phyloP scores from a whole-genome alignment of 2,113 vertebrate genomes.

The Balaenoptera acutorostrata region DNA sequence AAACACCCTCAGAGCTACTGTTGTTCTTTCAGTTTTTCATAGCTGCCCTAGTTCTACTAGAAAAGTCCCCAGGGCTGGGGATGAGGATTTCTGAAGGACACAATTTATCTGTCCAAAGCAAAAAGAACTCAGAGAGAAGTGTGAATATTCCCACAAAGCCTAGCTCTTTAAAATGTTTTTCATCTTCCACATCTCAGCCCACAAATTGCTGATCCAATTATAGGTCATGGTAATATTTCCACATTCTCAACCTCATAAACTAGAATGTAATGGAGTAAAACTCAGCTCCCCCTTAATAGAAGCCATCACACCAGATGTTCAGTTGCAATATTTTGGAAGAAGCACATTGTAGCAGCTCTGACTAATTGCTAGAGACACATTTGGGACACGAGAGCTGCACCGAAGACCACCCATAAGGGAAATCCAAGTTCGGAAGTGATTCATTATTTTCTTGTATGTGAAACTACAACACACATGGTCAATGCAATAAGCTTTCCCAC shows the following conservation, averaged over 20 bases:
- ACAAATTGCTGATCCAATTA: slow-evolving; percentile 31
- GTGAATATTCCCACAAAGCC: neutral
- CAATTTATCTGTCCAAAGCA: neutral
- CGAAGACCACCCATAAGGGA: slow-evolving; percentile 3
- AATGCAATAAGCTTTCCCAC: neutral
- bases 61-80: neutral
- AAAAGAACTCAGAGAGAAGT: neutral
- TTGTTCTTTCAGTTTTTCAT: neutral
- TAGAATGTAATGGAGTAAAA: slow-evolving; percentile 9
- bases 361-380: slow-evolving; percentile 39
- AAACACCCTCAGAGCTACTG: neutral
- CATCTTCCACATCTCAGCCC: neutral
- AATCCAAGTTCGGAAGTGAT: slow-evolving; percentile 22
- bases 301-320: slow-evolving; percentile 44
- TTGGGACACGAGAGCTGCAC: neutral
- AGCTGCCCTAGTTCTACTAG: neutral
- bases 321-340: slow-evolving; percentile 4
- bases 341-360: slow-evolving; percentile 8
- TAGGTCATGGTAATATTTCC: slow-evolving; percentile 31
- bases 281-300: neutral
- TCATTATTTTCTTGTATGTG: neutral
- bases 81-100: slow-evolving; percentile 33
- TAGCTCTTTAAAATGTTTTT: neutral
- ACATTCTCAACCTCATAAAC: neutral
- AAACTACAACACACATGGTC: neutral